Percentiles rank a stretch among this genome's conserved stretches.
Evolutionary conservation across 2,797 vertebrate species (phyloP).

Genomic region (Periparus ater): DNA sequence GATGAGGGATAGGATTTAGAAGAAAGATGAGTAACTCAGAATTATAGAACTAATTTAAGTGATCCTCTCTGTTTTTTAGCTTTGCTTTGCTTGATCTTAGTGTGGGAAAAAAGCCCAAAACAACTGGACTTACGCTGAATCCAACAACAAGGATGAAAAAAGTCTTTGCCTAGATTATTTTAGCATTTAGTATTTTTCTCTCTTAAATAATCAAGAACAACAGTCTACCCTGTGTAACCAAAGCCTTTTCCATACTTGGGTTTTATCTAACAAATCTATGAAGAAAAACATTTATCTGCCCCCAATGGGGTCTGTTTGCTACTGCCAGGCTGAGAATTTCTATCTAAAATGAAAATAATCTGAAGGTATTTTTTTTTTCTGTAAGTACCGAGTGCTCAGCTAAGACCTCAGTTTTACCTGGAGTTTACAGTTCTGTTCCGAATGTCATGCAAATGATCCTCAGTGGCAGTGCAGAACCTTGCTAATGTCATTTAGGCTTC

Average conservation of each 20-base stretch:
- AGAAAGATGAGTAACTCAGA: background rate
- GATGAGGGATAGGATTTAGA: background rate
- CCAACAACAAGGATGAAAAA: background rate
- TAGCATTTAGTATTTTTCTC: background rate
- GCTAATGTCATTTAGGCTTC: conserved; percentile 24
- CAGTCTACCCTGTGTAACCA: background rate
- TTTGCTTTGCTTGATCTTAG: background rate
- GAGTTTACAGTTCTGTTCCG: background rate
- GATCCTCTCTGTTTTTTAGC: background rate
- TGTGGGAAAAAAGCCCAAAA: background rate
- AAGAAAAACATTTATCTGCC: background rate
- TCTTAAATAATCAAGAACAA: background rate
- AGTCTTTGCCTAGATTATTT: background rate
- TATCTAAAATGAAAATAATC: background rate
- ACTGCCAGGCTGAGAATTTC: background rate
- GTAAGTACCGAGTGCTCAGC: background rate
- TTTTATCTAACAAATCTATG: background rate
- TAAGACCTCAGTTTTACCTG: background rate
- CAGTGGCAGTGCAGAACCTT: background rate
- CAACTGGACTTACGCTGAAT: background rate
- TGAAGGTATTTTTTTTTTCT: background rate
- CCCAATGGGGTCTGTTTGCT: background rate
- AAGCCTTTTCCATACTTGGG: background rate
- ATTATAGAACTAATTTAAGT: background rate
- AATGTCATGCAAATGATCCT: background rate